Conservation (phyloP, 2,797 vertebrate genomes). For the Spinibarbus caldwelli region DNA sequence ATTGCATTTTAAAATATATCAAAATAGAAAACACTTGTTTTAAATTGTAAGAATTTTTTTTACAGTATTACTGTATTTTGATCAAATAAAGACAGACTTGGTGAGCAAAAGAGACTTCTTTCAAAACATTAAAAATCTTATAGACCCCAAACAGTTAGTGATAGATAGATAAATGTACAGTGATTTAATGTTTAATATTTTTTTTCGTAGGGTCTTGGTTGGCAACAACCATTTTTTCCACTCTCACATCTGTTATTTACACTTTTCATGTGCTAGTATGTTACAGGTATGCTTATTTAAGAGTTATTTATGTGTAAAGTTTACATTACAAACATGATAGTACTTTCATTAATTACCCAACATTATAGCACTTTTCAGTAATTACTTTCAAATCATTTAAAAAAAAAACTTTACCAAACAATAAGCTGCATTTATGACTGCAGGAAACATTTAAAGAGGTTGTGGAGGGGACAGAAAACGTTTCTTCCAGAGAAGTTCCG, state of each 20-base stretch:
- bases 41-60: not conserved
- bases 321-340: not conserved
- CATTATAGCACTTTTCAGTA: too few species aligned
- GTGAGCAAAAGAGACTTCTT: not conserved
- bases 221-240: slow-evolving; percentile 81
- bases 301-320: not conserved
- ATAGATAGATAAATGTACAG: not conserved
- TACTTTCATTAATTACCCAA: not conserved
- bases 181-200: slow-evolving; percentile 3
- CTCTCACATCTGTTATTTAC: slow-evolving; percentile 82
- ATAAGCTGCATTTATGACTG: not conserved
- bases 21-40: too few species aligned
- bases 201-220: slow-evolving; percentile 81
- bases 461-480: slow-evolving; percentile 84
- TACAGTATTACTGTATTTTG: not conserved
- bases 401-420: not conserved
- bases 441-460: slow-evolving; percentile 88
- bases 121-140: too few species aligned
- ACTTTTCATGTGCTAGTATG: slow-evolving; percentile 86
- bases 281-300: slow-evolving; percentile 81
- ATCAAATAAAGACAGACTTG: not conserved
- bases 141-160: too few species aligned
- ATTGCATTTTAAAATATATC: too few species aligned
- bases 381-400: too few species aligned
- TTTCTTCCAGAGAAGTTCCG: slow-evolving; percentile 84